Base-by-base conservation (phyloP, 2,888 invertebrate species). In the Bellardia bayeri region DNA sequence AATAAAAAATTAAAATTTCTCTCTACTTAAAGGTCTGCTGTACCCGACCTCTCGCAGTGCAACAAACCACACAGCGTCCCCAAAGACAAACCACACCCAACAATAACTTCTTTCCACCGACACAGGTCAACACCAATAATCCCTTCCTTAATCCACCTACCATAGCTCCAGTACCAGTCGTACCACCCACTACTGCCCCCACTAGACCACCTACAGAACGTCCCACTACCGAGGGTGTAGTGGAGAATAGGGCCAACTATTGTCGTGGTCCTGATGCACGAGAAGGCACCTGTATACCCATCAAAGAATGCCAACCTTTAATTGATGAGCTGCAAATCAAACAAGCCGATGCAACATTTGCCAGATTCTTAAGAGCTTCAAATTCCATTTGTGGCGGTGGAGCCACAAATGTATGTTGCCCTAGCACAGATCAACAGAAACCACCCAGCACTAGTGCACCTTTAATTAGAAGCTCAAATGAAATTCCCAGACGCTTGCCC, bases 391-490 rank as follows among this genome's bases (percentile, higher is more conserved):
- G 93, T 49, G 89, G 90, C 3, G 71, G 74, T 1, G 23, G 68
- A n/a, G 91, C 89, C 13, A 90, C 90, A 4, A 87, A 87, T 14
- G 89, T 93, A 3, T 93, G 93, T 74, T 93, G 93, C 79, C 93
- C 94, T 23, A 89, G 86, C 6, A 86, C 86, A 3, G 58, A 88
- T 4, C 89, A 84, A 11, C 61, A 80, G 40, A 33, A 75, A 3
- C 30, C 3, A n/a, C 1, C 58, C 11, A 7, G 37, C 40, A 68
- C 87, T 0, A 82, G 88, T 0, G 40, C 86, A 2, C 82, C 91
- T 0, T 23, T 80, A 0, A 63, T 64, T 0, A 63, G 54, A 2
- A 91, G 91, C 30, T 54, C 66, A 3, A 80, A 83, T 8, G 92
- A 90, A 33, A 88, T 90, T 45, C 93, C 93, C 2, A 90, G 88